Conservation (phyloP, 2,113 vertebrate species). For the Hepsetus odoe region DNA sequence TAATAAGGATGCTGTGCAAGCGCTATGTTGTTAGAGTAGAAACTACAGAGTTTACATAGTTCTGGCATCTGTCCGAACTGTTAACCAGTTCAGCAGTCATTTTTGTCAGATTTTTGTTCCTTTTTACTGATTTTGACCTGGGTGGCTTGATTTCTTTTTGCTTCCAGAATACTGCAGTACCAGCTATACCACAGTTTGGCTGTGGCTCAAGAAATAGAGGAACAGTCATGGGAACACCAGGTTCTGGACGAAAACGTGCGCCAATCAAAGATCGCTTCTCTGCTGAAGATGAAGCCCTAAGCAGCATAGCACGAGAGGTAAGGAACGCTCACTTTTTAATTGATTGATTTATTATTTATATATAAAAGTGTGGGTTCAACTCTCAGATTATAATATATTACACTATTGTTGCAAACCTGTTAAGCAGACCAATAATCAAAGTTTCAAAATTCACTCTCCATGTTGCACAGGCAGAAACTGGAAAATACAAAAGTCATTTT, state of each 20-base stretch:
- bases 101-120: too few species aligned
- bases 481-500: too few species aligned
- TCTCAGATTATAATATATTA: not conserved
- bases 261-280: constrained; percentile 96
- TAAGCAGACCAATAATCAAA: too few species aligned
- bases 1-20: not conserved
- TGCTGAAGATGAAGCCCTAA: constrained; percentile 95
- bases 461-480: too few species aligned
- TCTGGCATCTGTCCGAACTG: not conserved
- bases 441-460: too few species aligned
- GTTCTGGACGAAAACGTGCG: constrained; percentile 93
- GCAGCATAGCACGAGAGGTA: constrained; percentile 95
- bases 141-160: constrained; percentile 5
- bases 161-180: constrained; percentile 34
- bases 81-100: not conserved
- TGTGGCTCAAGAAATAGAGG: constrained; percentile 38
- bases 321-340: constrained; percentile 32
- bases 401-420: too few species aligned
- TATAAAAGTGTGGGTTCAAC: not conserved
- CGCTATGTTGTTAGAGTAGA: not conserved
- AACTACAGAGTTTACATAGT: not conserved
- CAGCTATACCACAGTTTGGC: not conserved
- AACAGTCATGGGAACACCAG: constrained; percentile 91
- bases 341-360: not conserved
- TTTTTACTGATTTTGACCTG: too few species aligned